Base-by-base conservation (phyloP, 2,797 vertebrate species). In the Malacoraja senta region DNA sequence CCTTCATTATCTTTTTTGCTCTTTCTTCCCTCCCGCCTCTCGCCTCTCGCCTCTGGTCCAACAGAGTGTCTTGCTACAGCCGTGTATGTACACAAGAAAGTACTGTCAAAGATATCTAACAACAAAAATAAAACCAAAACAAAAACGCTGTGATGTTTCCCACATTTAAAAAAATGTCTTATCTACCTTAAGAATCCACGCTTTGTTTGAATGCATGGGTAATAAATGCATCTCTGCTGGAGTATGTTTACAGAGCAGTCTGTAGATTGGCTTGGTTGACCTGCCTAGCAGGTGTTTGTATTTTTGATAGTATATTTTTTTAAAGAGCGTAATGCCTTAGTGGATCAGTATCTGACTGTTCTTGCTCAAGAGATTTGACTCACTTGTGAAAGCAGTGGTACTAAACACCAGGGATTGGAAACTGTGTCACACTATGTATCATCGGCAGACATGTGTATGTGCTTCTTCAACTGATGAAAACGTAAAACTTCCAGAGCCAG, bases 351-450 rank as follows among this genome's bases (percentile, higher is more conserved):
- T 68, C 17, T 68, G n/a, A 88, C 63, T 68, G 17, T 68, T 88
- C n/a, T 88, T 88, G 63, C 61, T 88, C n/a, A 4, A 13, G 84
- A 88, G 61, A 88, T 68, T 88, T 88, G 84, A 88, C 61, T 88
- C 84, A 88, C 84, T 68, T 88, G n/a, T 35, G 29, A 29, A 13
- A 8, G 29, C 83, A 86, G 83, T n/a, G 68, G 10, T 9, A 86
- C 58, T 86, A 65, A 35, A 88, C 63, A 68, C 84, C n/a, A 68
- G n/a, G n/a, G 84, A 88, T 35, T 68, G 65, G 65, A 68, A 68
- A 68, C 8, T 19, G 84, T 32, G n/a, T 68, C 84, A 65, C 35
- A 63, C 61, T 68, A 1, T 68, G 35, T 19, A 68, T 88, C 61
- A 86, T 88, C 83, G 32, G 58, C 61, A 88, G 84, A 21, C 0